These are phyloP conservation scores for Pomatostomus ruficeps DNA, from an alignment of 2,113 vertebrate species.

Conservation along the genomic window DNA sequence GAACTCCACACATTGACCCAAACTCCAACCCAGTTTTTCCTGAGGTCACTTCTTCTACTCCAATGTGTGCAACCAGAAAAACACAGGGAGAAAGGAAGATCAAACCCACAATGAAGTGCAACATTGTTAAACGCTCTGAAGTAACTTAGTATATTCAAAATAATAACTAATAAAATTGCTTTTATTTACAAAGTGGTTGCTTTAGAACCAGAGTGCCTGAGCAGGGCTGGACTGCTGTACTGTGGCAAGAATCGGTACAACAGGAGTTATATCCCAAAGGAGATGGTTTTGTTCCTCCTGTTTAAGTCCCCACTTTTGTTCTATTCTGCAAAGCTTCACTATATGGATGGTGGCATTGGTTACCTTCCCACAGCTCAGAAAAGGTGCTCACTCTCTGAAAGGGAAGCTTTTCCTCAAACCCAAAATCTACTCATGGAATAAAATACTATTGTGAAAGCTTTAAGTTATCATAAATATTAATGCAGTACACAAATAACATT, in stretches of 20 bases:
- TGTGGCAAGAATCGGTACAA: background rate
- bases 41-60: background rate
- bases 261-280: background rate
- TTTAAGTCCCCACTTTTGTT: background rate
- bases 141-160: background rate
- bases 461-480: background rate
- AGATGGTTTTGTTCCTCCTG: background rate
- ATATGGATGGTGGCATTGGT: background rate
- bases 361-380: background rate
- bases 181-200: background rate
- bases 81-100: rapidly evolving
- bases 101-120: background rate
- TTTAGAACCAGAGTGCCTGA: background rate
- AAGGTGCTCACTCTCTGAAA: background rate
- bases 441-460: background rate
- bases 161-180: background rate
- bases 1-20: background rate
- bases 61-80: background rate
- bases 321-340: background rate
- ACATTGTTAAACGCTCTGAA: background rate
- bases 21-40: background rate
- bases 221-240: background rate
- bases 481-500: too few species aligned
- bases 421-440: background rate
- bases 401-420: background rate